A percentile compares a stretch with the other conserved stretches of the same genome.
These are phyloP conservation scores for Lamellibrachia luymesi DNA, from an alignment of 1,140 invertebrate genomes.

Conservation along the genomic window DNA sequence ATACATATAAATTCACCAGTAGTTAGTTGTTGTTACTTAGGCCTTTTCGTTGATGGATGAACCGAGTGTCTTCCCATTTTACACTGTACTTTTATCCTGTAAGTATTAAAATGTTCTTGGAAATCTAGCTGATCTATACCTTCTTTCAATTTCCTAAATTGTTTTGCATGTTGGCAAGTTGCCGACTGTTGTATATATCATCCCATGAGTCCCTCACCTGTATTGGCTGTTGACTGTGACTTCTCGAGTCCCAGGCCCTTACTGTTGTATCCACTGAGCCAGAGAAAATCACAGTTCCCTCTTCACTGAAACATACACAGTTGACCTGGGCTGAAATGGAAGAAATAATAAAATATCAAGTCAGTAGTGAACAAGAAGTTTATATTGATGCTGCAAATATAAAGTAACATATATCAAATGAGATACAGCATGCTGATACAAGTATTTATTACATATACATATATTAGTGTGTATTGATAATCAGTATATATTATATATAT, in stretches of 20 bases:
- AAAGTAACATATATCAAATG: neutral
- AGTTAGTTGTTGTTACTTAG: too few species aligned
- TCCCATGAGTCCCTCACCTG: constrained; percentile 43
- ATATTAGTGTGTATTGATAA: too few species aligned
- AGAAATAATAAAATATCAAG: neutral
- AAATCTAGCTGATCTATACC: too few species aligned
- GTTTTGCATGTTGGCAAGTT: neutral
- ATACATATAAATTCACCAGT: too few species aligned
- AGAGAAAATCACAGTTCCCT: constrained; percentile 84
- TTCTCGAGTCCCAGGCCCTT: constrained; percentile 81
- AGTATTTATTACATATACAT: too few species aligned
- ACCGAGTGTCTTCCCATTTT: too few species aligned
- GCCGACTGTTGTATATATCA: neutral
- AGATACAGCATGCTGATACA: neutral
- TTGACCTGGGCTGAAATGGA: constrained; percentile 70
- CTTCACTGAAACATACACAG: constrained; percentile 90
- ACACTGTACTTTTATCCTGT: too few species aligned
- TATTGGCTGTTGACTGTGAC: constrained; percentile 71
- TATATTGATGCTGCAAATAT: too few species aligned
- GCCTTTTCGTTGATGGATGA: too few species aligned
- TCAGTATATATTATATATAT: too few species aligned
- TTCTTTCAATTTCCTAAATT: neutral
- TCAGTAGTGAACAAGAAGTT: neutral
- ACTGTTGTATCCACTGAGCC: constrained; percentile 90
- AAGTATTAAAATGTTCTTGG: too few species aligned